Evolutionary conservation across 2,113 vertebrate species (phyloP), one percentile per base, ranked within the genome.

Genomic region (Pachyramphus minor): DNA sequence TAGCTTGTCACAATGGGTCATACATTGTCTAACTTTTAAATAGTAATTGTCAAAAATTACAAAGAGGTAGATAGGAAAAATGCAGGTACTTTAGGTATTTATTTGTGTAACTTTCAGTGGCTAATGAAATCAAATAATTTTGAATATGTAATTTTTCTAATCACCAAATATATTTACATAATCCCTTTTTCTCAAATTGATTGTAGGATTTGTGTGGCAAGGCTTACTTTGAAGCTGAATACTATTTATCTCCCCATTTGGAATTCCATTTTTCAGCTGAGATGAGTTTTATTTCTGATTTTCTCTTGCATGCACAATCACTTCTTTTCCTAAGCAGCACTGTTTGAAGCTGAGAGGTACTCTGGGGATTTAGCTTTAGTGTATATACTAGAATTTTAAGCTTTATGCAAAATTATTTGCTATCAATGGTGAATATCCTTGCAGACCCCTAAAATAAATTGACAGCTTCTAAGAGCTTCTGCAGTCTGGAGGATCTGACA

Each of bases 381-480:
- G 37, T 77, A 74, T 82, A 37, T 76, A 82, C 93, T 63, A 87
- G 77, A 90, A 89, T 95, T 93, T 93, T 96, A 94, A 95, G 92
- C 47, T 84, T 93, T 89, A 96, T 93, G 87, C 89, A 93, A 93
- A 97, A 93, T 96, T 90, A 96, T 96, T 95, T 96, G 58, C 89
- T 88, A 93, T 97, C 82, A 87, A 58, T 68, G 15, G 23, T 87
- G 69, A 94, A 91, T 91, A 92, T 74, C 50, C 84, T 58, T 8
- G 11, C 58, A 93, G 39, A 91, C 13, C 10, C 31, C 17, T 90
- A 79, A 87, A 88, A 93, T 96, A 96, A 95, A 94, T 63, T 87
- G 76, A 45, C 53, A 86, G 35, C 59, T 93, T 87, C 52, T 67
- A 60, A 88, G 75, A 82, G 35, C 47, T 94, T 90, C 59, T 79